Conservation (phyloP, 2,888 invertebrate genomes). For the Synergus itoensis region DNA sequence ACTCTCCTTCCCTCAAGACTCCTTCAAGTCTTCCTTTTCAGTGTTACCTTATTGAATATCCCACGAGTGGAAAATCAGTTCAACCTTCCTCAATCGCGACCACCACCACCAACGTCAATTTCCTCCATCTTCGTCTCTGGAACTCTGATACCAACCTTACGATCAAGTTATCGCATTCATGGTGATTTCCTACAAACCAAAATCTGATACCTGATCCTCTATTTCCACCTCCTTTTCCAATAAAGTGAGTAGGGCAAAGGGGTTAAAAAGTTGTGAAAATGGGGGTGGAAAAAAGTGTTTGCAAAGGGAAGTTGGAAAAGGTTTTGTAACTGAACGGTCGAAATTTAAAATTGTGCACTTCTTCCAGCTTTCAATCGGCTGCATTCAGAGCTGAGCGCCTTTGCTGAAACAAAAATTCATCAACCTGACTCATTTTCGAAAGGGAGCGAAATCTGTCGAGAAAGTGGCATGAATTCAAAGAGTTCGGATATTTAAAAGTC, state of each 20-base stretch:
- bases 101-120: constrained; percentile 52
- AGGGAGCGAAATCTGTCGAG: neutral
- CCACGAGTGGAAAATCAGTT: constrained; percentile 76
- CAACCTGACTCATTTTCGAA: neutral
- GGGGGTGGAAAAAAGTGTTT: too few relatives aligned
- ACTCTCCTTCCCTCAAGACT: constrained; percentile 60
- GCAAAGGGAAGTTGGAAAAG: too few relatives aligned
- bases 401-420: neutral
- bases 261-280: too few relatives aligned
- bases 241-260: too few relatives aligned
- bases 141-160: constrained; percentile 54
- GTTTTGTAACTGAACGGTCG: too few relatives aligned
- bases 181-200: constrained; percentile 67
- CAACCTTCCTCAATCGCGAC: constrained; percentile 68
- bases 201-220: constrained; percentile 63
- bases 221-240: too few relatives aligned
- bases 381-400: neutral
- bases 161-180: constrained; percentile 71
- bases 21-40: constrained; percentile 71
- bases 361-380: too few relatives aligned
- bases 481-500: constrained; percentile 31
- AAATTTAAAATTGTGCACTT: too few relatives aligned
- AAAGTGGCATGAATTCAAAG: constrained; percentile 4
- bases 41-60: constrained; percentile 76
- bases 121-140: constrained; percentile 56